Percentiles rank a stretch among this genome's conserved stretches.
Evolutionary conservation across 2,888 invertebrate species (phyloP).

Genomic region (Pyrochroa serraticornis): DNA sequence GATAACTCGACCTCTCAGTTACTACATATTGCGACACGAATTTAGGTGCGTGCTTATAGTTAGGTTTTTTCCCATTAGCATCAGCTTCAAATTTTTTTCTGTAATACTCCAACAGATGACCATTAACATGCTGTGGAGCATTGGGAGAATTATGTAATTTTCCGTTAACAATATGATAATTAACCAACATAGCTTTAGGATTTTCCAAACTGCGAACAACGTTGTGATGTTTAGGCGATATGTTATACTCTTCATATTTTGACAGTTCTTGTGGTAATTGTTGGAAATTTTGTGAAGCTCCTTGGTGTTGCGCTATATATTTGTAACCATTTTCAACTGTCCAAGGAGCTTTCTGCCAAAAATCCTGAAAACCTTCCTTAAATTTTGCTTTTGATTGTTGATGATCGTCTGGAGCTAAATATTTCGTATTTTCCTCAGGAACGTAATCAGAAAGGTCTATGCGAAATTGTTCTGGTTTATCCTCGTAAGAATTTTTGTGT

Average conservation of each 20-base stretch:
- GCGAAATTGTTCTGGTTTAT: constrained; percentile 36
- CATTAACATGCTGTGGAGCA: constrained; percentile 19
- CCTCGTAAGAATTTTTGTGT: constrained; percentile 32
- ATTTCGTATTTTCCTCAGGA: constrained; percentile 33
- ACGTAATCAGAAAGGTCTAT: constrained; percentile 45
- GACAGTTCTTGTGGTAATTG: constrained; percentile 18
- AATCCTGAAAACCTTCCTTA: constrained; percentile 40
- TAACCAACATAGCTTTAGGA: constrained; percentile 9
- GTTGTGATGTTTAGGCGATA: constrained; percentile 32
- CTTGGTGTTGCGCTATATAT: constrained; percentile 28
- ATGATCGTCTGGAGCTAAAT: constrained; percentile 24
- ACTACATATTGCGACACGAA: background rate
- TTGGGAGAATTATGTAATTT: background rate
- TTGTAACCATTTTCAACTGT: constrained; percentile 46
- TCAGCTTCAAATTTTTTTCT: constrained; percentile 43
- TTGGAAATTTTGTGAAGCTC: constrained; percentile 4
- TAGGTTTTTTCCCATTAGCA: constrained; percentile 25
- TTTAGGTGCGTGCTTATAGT: background rate
- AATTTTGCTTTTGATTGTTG: constrained; percentile 36
- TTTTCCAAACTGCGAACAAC: constrained; percentile 33
- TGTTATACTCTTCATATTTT: constrained; percentile 37
- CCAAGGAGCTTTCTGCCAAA: constrained; percentile 42
- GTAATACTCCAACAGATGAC: constrained; percentile 41
- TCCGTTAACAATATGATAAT: constrained; percentile 1
- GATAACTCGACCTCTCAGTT: too few relatives aligned